Evolutionary conservation across 2,113 vertebrate genomes (phyloP).

Genomic region (Alouatta palliata): DNA sequence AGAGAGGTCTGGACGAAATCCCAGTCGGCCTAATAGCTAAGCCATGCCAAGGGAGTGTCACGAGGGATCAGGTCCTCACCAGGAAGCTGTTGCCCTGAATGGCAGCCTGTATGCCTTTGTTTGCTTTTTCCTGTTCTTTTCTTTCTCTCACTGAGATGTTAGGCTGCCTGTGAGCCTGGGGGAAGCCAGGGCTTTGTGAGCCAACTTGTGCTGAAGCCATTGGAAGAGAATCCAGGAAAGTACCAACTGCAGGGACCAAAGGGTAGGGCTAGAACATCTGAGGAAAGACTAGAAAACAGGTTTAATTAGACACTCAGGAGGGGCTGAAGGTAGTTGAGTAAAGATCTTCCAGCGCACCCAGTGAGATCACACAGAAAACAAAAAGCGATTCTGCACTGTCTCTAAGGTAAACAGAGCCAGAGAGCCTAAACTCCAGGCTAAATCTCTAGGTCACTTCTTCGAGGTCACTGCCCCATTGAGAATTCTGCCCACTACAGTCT

Average conservation of each 20-base stretch:
- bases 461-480: not conserved
- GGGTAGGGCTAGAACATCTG: not conserved
- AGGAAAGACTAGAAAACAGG: not conserved
- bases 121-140: not conserved
- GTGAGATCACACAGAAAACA: not conserved
- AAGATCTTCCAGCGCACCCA: not conserved
- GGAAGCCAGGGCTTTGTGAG: not conserved
- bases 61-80: not conserved
- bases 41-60: not conserved
- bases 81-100: not conserved
- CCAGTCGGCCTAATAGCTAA: not conserved
- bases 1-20: constrained; percentile 46
- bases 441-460: not conserved
- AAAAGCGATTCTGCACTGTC: not conserved
- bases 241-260: not conserved
- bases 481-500: not conserved
- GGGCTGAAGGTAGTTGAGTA: not conserved
- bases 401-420: not conserved
- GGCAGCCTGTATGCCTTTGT: not conserved
- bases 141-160: not conserved
- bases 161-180: not conserved
- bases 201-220: not conserved
- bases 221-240: constrained; percentile 29
- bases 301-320: not conserved
- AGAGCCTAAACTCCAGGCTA: not conserved